Evolutionary conservation across 2,113 vertebrate genomes (phyloP), one percentile per base, ranked within the genome.

Genomic region (Coptodon rendalli): DNA sequence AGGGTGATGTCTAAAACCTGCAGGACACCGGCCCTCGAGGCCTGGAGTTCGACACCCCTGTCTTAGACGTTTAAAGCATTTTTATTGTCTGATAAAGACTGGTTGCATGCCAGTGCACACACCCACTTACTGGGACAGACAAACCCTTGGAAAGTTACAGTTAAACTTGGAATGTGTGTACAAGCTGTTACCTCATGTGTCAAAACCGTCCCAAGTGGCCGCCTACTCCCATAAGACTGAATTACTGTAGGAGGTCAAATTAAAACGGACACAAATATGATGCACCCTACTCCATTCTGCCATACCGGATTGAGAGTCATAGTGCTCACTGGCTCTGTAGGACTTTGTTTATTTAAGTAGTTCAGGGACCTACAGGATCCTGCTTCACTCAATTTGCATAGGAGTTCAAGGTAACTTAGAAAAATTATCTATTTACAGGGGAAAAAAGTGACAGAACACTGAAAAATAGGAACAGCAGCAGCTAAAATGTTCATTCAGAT

Each of bases 341-440:
- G 5, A 10, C 40, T 56, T 9, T 85, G 13, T 90, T 85, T 83
- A 31, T 83, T 79, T 38, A 76, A 57, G 3, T 54, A 29, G 85
- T 84, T 87, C 63, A 71, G 24, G 19, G 50, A 86, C 79, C 22
- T 66, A 14, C 13, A 14, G 71, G 54, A 10, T 59, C 63, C 27
- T 45, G 54, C 43, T 80, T 19, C 6, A 5, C 2, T 31, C 27
- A 34, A 14, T 57, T 24, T 81, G 54, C 11, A 14, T n/a, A 71
- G 0, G 10, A 80, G 63, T 84, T 73, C 40, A 80, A 80, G n/a
- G 56, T 56, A 31, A 53, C 6, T 36, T 82, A 2, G 7, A 22
- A 16, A 54, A 83, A 29, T 11, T 24, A 68, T 40, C 17, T 40
- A 27, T 73, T 48, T 73, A 29, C 40, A 27, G 68, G 38, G 40